Base-by-base conservation (phyloP, 2,888 invertebrate species). In the Scaptomyza reducta region DNA sequence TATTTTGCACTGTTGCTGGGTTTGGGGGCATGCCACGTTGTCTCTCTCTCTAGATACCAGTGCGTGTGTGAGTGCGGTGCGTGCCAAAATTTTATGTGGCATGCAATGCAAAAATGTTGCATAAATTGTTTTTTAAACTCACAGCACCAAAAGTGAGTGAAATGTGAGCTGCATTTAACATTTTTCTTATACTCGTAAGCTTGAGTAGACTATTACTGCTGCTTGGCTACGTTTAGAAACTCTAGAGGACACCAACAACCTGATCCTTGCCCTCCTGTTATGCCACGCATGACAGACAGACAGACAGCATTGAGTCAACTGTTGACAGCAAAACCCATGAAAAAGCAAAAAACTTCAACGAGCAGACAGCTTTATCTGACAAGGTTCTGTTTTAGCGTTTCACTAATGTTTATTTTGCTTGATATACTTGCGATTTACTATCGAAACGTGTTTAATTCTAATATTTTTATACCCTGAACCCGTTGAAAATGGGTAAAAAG, bases 71-170 rank as follows among this genome's bases (percentile, higher is more conserved):
- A 27, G 7, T 59, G 40, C 33, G 7, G 22, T 22, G 31, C 33
- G 47, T 50, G 38, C 31, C 62, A 53, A 69, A 67, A 67, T 58
- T 53, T 58, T 41, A 16, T 51, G 55, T 59, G 57, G 61, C 45
- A 59, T 53, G 49, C 49, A 70, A 46, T 55, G 73, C 51, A 50
- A 70, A 68, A 68, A 87, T 81, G 75, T 51, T 70, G 76, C 81
- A 87, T 78, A 87, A 85, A 87, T 82, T 82, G 82, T 82, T 82
- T 22, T 85, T 74, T 76, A 66, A 68, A 76, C 74, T 70, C 82
- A 41, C 56, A 65, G 40, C 50, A n/a, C 51, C 50, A 66, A 71
- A 40, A 68, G 63, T 75, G 70, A 87, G 76, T 81, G 79, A 87
- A 83, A 70, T 84, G 79, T 67, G 74, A 79, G 67, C 31, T 59